Evolutionary conservation across 2,888 invertebrate species (phyloP), one percentile per base, ranked within the genome.

Genomic region (Chalcis sispes): DNA sequence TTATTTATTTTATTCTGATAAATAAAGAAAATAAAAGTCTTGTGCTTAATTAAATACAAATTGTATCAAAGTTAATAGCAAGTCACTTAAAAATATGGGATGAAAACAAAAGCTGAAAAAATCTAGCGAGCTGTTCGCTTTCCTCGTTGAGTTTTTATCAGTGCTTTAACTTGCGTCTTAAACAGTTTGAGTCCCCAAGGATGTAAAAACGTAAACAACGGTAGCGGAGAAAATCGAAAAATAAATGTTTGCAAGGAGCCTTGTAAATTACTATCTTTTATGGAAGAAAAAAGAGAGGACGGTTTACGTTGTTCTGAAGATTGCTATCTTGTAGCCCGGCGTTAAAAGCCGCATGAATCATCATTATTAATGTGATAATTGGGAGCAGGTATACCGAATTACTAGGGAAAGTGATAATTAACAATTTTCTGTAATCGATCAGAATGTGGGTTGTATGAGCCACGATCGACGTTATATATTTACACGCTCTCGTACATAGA

Each of bases 331-430:
- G 70, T 74, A 74, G 70, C 48, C 71, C 70, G 74, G 77, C 27
- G 75, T 75, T 72, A 75, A 72, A 71, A 74, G 70, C 65, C 67
- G 67, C 71, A 77, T 77, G 77, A 77, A 77, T 75, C 72, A 77
- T 77, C 65, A 72, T 77, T 77, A 77, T 77, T 77, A 77, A 77
- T 77, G 72, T 65, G 77, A 75, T 77, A 77, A 77, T 77, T 77
- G 77, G 71, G 42, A 46, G 56, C 65, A 58, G 75, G 75, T 70
- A 77, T 56, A 73, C 66, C 74, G 72, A 77, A 72, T 75, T 72
- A 69, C 74, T 59, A 67, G 74, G 70, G 75, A 75, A 78, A 75
- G 78, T 75, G 78, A 75, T 75, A 75, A 78, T 78, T 78, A 78
- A 69, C 75, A 70, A 78, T 78, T 78, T 75, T 78, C 71, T 74